phyloP scores from a whole-genome alignment of 2,113 vertebrate species.

The Daboia siamensis region DNA sequence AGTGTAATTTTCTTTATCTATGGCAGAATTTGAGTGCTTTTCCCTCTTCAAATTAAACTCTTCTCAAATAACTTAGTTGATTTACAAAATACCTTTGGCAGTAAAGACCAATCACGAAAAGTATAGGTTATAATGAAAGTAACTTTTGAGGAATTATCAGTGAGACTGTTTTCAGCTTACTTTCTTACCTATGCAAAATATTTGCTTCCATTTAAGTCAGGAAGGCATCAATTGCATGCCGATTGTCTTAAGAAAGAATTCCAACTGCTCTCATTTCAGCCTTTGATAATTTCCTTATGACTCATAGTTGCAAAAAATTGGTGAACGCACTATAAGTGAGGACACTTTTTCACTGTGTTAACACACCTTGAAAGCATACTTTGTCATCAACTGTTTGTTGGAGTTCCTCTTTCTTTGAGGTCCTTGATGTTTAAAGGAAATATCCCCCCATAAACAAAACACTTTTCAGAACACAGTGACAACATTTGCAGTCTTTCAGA shows the following conservation, averaged over 20 bases:
- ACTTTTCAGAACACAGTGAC: not conserved
- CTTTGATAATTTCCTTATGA: conserved; percentile 2
- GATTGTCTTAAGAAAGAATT: not conserved
- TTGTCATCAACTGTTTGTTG: not conserved
- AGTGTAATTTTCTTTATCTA: not conserved
- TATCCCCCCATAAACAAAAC: not conserved
- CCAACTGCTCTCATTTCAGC: not conserved
- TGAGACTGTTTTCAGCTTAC: not conserved
- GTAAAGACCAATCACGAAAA: not conserved
- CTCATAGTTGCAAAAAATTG: not conserved
- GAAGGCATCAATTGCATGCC: not conserved
- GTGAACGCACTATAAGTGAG: not conserved
- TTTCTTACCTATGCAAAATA: not conserved
- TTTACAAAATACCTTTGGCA: not conserved
- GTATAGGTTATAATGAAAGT: too few relatives aligned
- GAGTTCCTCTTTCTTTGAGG: not conserved
- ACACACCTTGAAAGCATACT: not conserved
- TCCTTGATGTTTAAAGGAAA: not conserved
- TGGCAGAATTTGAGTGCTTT: not conserved
- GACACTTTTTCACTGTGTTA: not conserved
- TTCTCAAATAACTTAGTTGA: not conserved
- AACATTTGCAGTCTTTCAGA: not conserved
- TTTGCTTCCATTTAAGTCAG: not conserved
- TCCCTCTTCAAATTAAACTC: not conserved
- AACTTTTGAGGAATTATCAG: not conserved